Evolutionary conservation across 2,797 vertebrate species (phyloP), one percentile per base, ranked within the genome.

Genomic region (Micromesistius poutassou): DNA sequence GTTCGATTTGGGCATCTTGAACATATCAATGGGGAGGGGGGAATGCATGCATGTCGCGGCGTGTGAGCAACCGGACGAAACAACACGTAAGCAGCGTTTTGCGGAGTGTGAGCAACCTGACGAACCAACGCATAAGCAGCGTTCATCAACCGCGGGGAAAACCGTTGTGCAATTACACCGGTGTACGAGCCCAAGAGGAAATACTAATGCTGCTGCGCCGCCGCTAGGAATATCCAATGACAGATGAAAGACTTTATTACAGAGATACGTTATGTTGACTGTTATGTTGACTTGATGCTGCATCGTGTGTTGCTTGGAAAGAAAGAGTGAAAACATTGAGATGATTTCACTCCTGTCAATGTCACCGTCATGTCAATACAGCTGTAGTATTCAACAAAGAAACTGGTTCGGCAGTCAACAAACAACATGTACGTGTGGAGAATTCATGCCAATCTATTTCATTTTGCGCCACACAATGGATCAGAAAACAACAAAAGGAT

Each of bases 1-100:
- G 76, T 72, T 25, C 8, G 0, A 78, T 83, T 75, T 78, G 46
- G 74, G 76, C 38, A 46, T 79, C 75, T 76, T 78, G 72, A 74
- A 79, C 77, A 36, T 78, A 79, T 75, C 77, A 73, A 46, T 10
- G 77, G 72, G 62, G 77, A 30, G 35, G 35, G 35, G 35, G 35
- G 35, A 7, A 42, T 3, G 13, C 42, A 33, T 73, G 0, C 77
- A 71, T 55, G 36, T 76, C 46, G 28, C 16, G 13, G 42, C 2
- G 42, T 16, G 42, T 46, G 42, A 14, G 16, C 2, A 4, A 46
- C 42, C 13, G 4, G 12, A 19, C 4, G 0, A 0, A 66, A 35
- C 78, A 33, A 76, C 1, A 35, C 2, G 42, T 2, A 73, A 6
- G 40, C 30, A 13, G 40, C 30, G 6, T 2, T 72, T n/a, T n/a